phyloP scores from a whole-genome alignment of 2,888 invertebrate species.

The Lacanobia wlatinum region DNA sequence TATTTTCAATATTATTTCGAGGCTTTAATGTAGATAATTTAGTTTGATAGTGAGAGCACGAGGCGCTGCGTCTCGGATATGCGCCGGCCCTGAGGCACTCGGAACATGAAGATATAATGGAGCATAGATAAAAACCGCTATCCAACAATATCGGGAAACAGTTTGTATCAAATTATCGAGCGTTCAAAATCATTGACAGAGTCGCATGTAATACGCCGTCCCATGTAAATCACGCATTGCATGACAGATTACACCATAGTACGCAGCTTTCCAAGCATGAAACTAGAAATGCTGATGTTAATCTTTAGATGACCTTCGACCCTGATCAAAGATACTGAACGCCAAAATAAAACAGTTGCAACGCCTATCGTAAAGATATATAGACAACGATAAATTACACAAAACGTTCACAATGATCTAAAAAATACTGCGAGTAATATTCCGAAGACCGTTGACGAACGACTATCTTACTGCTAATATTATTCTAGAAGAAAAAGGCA shows the following conservation, averaged over 20 bases:
- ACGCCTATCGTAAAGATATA: conserved; percentile 8
- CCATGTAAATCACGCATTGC: not conserved
- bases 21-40: too few relatives aligned
- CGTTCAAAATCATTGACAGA: conserved; percentile 23
- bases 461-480: conserved; percentile 1
- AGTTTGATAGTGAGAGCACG: not conserved
- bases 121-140: conserved; percentile 23
- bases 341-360: conserved; percentile 27
- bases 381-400: conserved; percentile 35
- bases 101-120: conserved; percentile 17
- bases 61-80: not conserved
- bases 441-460: conserved; percentile 42
- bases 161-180: conserved; percentile 33
- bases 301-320: not conserved
- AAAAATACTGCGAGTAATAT: conserved; percentile 25
- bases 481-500: conserved; percentile 1
- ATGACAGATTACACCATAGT: not conserved
- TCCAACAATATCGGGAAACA: conserved; percentile 12
- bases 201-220: conserved; percentile 3
- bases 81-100: not conserved
- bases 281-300: not conserved
- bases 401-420: conserved; percentile 31
- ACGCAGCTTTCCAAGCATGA: not conserved
- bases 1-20: not conserved
- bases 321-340: conserved; percentile 12